Conservation (phyloP, 2,888 invertebrate genomes). For the Epistrophe grossulariae region DNA sequence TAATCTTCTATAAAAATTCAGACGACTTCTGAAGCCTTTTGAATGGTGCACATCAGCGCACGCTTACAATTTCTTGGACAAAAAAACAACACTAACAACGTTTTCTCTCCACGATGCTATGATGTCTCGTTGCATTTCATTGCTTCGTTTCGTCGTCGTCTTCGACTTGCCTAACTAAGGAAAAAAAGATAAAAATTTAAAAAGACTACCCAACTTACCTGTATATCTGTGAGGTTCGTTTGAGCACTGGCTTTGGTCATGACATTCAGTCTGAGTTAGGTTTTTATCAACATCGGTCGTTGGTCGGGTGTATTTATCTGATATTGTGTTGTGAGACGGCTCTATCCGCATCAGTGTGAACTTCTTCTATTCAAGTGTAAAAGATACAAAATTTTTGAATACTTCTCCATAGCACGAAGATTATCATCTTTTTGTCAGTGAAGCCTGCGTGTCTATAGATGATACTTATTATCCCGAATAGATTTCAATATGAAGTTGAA, state of each 20-base stretch:
- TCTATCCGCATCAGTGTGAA: constrained; percentile 25
- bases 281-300: constrained; percentile 70
- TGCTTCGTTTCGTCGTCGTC: neutral
- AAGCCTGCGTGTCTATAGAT: constrained; percentile 11
- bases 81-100: constrained; percentile 3
- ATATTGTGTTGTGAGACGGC: neutral
- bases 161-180: neutral
- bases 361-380: constrained; percentile 26
- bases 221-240: constrained; percentile 52
- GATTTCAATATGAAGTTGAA: constrained; percentile 57
- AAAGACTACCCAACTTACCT: constrained; percentile 9
- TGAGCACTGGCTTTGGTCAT: constrained; percentile 67
- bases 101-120: neutral
- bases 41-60: neutral
- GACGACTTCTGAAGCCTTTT: neutral
- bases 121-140: neutral
- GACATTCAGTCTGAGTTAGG: constrained; percentile 74
- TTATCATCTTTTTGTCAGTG: constrained; percentile 22
- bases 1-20: constrained; percentile 1
- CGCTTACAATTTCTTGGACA: constrained; percentile 7
- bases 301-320: constrained; percentile 42
- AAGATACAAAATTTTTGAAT: constrained; percentile 23
- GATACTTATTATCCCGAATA: constrained; percentile 15
- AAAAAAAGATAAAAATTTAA: constrained; percentile 47
- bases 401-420: constrained; percentile 27